phyloP scores from a whole-genome alignment of 1,140 invertebrate genomes.

The Palaemon carinicauda region DNA sequence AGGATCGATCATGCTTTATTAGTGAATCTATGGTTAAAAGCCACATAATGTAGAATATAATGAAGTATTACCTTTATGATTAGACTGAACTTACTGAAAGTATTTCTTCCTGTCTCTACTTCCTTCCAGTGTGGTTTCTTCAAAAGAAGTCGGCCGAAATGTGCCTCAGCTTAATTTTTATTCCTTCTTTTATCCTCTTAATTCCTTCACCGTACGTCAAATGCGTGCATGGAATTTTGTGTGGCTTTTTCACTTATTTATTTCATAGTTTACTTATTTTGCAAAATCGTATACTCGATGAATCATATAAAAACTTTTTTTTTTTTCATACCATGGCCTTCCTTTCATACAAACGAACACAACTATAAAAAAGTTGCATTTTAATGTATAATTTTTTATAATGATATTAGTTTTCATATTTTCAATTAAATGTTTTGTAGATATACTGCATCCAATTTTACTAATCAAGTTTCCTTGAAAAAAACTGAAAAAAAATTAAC shows the following conservation, averaged over 20 bases:
- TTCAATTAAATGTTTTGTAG: no score
- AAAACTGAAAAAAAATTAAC: no score
- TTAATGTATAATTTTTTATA: no score
- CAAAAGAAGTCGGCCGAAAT: constrained; percentile 83
- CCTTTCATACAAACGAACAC: no score
- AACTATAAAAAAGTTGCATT: no score
- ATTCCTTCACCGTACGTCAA: constrained; percentile 20
- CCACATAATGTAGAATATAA: background rate
- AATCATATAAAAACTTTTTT: background rate
- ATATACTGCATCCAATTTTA: no score
- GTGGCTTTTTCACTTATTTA: background rate
- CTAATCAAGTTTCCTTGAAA: no score
- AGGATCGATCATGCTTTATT: no score
- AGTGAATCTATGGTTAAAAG: no score
- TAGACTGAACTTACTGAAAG: background rate
- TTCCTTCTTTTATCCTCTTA: constrained; percentile 27
- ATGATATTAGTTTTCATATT: no score
- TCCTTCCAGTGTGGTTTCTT: constrained; percentile 68
- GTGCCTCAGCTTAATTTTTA: constrained; percentile 6
- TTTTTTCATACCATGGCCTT: no score
- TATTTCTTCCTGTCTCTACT: background rate
- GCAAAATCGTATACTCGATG: background rate
- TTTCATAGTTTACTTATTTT: background rate
- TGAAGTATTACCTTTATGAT: background rate
- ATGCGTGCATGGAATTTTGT: constrained; percentile 6